phyloP scores from a whole-genome alignment of 2,113 vertebrate genomes.

The Dipodomys spectabilis region DNA sequence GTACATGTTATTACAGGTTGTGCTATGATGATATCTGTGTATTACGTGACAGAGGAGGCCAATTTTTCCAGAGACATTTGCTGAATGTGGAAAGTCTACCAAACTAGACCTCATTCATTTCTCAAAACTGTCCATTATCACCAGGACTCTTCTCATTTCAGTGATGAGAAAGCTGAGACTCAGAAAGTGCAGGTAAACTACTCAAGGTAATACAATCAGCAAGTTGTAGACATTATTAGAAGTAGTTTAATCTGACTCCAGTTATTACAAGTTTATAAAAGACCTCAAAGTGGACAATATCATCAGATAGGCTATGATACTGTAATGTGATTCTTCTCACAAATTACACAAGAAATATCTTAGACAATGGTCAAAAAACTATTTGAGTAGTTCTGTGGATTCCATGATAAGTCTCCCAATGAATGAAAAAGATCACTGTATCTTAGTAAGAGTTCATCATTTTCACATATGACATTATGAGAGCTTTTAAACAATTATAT shows the following conservation, averaged over 20 bases:
- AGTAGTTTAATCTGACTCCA: neutral
- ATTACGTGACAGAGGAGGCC: neutral
- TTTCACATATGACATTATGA: neutral
- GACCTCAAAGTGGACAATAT: neutral
- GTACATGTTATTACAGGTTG: neutral
- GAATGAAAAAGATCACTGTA: neutral
- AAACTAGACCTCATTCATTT: neutral
- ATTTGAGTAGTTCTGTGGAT: neutral
- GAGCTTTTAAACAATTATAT: slow-evolving; percentile 15
- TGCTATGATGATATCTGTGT: neutral
- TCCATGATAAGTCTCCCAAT: slow-evolving; percentile 17
- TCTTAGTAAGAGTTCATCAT: slow-evolving; percentile 52
- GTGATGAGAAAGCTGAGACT: neutral
- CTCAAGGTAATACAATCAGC: neutral
- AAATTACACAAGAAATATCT: neutral
- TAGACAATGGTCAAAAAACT: neutral
- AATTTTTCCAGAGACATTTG: neutral
- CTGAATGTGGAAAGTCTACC: neutral
- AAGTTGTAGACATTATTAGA: neutral
- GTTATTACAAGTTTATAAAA: neutral
- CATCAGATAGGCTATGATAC: neutral
- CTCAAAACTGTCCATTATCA: neutral
- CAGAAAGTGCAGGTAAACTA: neutral
- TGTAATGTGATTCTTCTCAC: neutral
- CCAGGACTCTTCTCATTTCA: neutral